A percentile compares a stretch with the other conserved stretches of the same genome.
Conservation (phyloP, 1,140 invertebrate genomes). For the Drosophila willistoni region DNA sequence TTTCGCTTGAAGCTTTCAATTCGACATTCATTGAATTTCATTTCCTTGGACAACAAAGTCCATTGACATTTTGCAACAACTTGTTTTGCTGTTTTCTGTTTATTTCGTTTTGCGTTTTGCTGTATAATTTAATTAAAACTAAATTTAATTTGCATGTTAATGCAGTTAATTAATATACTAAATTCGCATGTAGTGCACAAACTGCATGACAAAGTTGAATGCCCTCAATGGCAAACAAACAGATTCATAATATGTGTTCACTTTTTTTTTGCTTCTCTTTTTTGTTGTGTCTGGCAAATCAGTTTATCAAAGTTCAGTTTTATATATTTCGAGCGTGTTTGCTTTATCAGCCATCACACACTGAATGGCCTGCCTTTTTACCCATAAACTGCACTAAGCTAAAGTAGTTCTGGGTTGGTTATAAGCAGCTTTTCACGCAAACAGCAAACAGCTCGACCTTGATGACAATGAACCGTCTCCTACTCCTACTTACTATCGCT, state of each 20-base stretch:
- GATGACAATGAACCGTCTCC: conserved; percentile 67
- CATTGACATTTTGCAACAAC: conserved; percentile 57
- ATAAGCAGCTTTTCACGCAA: conserved; percentile 29
- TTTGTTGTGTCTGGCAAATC: conserved; percentile 28
- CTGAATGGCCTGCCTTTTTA: no score
- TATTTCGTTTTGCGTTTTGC: conserved; percentile 15
- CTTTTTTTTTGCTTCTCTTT: no score
- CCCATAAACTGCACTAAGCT: neutral
- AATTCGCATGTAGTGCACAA: conserved; percentile 36
- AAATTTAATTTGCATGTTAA: conserved; percentile 77
- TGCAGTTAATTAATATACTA: conserved; percentile 50
- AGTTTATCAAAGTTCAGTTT: conserved; percentile 9
- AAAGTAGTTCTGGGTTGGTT: conserved; percentile 1
- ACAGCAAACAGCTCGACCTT: conserved; percentile 35
- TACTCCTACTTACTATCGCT: neutral
- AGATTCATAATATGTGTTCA: conserved; percentile 15
- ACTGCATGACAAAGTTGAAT: conserved; percentile 53
- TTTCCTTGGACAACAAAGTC: conserved; percentile 58
- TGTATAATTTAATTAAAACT: conserved; percentile 73
- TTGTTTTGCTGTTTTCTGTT: conserved; percentile 38
- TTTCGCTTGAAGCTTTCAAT: conserved; percentile 25
- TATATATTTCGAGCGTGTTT: neutral
- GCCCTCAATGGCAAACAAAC: conserved; percentile 30
- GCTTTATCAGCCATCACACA: neutral
- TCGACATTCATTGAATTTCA: conserved; percentile 33